Base-by-base conservation (phyloP, 2,888 invertebrate genomes). In the Thecophora atra region DNA sequence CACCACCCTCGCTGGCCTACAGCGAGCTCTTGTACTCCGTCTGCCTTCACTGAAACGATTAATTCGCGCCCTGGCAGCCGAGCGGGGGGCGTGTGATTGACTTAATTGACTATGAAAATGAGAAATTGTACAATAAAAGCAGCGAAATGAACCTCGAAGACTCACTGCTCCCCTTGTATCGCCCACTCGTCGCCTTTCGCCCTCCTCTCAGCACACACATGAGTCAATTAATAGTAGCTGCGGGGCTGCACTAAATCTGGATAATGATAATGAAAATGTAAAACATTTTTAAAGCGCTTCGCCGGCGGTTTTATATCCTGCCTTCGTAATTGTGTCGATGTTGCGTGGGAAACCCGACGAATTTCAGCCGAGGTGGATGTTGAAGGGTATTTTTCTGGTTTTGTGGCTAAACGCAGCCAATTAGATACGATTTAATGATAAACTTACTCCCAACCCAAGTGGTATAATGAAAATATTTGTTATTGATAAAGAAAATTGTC, bases 81-180 rank as follows among this genome's bases (percentile, higher is more conserved):
- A 79, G 81, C 81, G 85, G 84, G 83, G 86, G 85, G 85, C 86
- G 86, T 85, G 85, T 84, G 85, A 85, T 85, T 85, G 85, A 85
- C 85, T 85, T 85, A 85, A 85, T 85, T 85, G 85, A 83, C 85
- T 85, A 84, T 85, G 83, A 83, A 85, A 85, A 85, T 85, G 85
- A 83, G 81, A 84, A 83, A 83, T 84, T 84, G 81, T 80, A 70
- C 21, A 70, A 70, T 70, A 70, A 70, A 70, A 70, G 51, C 70
- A 56, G 62, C 70, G 70, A 70, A 70, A 70, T 70, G 70, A 70
- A 51, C 70, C 70, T 63, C 63, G 68, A 51, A 60, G 44, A 47
- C 37, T 47, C 42, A 19, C 19, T 28, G 21, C 67, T 13, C 47
- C 66, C 28, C 15, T n/a, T 19, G 47, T 17, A n/a, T 51, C 47